Evolutionary conservation across 2,113 vertebrate species (phyloP), one percentile per base, ranked within the genome.

Genomic region (Montifringilla adamsi): DNA sequence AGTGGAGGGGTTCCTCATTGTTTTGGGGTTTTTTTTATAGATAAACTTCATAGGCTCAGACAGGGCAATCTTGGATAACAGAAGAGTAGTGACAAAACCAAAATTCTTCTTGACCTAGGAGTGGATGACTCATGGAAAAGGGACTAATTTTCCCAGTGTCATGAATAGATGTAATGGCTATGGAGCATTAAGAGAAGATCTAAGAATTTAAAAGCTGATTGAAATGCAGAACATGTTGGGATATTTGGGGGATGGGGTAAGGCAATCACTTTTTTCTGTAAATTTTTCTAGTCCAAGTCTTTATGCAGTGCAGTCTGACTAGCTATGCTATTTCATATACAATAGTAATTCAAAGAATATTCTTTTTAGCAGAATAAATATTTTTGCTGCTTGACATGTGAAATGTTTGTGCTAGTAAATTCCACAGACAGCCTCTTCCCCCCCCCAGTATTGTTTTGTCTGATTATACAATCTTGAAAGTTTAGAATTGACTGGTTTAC

Each of bases 401-500:
- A 96, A 95, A 89, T 94, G 62, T 77, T 93, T 91, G 74, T 90
- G 83, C 43, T 90, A 30, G 83, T 68, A 87, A 95, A 94, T 93
- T 93, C 41, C 88, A 91, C 19, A 88, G 83, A 62, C 62, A 79
- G 53, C 69, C 82, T 84, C 12, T 84, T 15, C 49, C 23, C 31
- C 28, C 56, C 47, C 27, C 47, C 68, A 73, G 11, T 62, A 85
- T 50, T 94, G 77, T 96, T 97, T 97, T 96, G 79, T 89, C 80
- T 96, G 73, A 95, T 95, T 95, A 94, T 94, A 76, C 37, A 96
- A 66, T 70, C 84, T 91, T 90, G 66, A 94, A 97, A 97, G 78
- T 97, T 97, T 96, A 89, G 97, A 96, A 95, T 90, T 89, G 70
- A 73, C 89, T 95, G 83, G 62, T 97, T 97, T 97, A 95, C 85